Evolutionary conservation across 1,140 invertebrate genomes (phyloP).

Genomic region (Caenorhabditis latens): DNA sequence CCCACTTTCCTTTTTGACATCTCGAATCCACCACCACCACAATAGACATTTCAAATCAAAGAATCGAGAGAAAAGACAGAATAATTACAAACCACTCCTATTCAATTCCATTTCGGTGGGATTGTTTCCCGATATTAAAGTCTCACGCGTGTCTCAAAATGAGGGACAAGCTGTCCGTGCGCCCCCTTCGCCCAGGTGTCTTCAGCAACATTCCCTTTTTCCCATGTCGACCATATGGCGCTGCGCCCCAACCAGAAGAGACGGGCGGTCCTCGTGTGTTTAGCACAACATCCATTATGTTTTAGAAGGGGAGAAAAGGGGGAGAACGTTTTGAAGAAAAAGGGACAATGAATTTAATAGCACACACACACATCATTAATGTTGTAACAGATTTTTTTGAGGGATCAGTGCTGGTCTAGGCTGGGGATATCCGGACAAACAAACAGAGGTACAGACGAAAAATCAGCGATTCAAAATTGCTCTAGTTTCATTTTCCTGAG

Average conservation of each 20-base stretch:
- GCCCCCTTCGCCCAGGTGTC: constrained; percentile 3
- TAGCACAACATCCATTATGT: constrained; percentile 44
- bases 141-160: constrained; percentile 55
- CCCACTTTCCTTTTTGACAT: no score
- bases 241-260: constrained; percentile 5
- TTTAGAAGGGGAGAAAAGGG: neutral
- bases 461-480: no score
- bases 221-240: constrained; percentile 48
- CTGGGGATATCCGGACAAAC: no score
- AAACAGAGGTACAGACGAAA: no score
- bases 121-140: constrained; percentile 33
- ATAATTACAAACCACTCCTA: neutral
- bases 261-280: neutral
- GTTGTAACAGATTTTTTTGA: neutral
- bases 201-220: constrained; percentile 40
- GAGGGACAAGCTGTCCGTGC: constrained; percentile 42
- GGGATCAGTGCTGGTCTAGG: no score
- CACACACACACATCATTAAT: neutral
- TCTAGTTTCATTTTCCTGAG: no score
- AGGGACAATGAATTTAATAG: constrained; percentile 3
- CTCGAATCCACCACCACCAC: no score
- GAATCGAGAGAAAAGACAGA: neutral
- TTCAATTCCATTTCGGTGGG: neutral
- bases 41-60: no score
- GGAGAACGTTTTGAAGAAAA: neutral